A percentile compares a stretch with the other conserved stretches of the same genome.
phyloP scores from a whole-genome alignment of 2,888 invertebrate genomes.

The Aproaerema taeniolella region DNA sequence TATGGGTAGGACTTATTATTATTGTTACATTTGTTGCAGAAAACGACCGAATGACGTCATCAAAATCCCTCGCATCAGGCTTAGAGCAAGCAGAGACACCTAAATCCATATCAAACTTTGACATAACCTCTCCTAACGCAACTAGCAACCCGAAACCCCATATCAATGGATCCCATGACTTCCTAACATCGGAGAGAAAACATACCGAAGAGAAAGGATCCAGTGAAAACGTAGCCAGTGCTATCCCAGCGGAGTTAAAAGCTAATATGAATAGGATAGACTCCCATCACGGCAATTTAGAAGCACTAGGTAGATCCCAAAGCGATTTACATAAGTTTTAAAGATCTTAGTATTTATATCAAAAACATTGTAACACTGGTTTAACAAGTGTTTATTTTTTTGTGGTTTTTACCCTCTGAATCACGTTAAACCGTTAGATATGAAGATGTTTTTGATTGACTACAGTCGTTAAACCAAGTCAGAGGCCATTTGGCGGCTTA shows the following conservation, averaged over 20 bases:
- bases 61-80: constrained; percentile 49
- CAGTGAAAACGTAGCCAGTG: too few relatives aligned
- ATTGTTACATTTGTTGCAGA: constrained; percentile 33
- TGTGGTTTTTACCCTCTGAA: too few relatives aligned
- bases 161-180: constrained; percentile 54
- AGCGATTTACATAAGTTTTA: constrained; percentile 27
- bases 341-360: not conserved
- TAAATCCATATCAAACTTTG: constrained; percentile 48
- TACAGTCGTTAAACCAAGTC: too few relatives aligned
- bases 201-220: too few relatives aligned
- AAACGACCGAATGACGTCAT: constrained; percentile 37
- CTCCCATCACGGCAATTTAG: constrained; percentile 64
- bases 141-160: constrained; percentile 17
- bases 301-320: constrained; percentile 39
- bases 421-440: too few relatives aligned
- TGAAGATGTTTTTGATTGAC: too few relatives aligned
- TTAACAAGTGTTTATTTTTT: too few relatives aligned
- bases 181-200: constrained; percentile 43
- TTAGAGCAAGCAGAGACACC: constrained; percentile 38
- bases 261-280: constrained; percentile 72
- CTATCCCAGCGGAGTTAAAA: constrained; percentile 45
- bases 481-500: too few relatives aligned
- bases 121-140: constrained; percentile 45
- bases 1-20: too few relatives aligned
- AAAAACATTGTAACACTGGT: not conserved